Evolutionary conservation across 1,140 invertebrate species (phyloP).

Genomic region (Drosophila ananassae): DNA sequence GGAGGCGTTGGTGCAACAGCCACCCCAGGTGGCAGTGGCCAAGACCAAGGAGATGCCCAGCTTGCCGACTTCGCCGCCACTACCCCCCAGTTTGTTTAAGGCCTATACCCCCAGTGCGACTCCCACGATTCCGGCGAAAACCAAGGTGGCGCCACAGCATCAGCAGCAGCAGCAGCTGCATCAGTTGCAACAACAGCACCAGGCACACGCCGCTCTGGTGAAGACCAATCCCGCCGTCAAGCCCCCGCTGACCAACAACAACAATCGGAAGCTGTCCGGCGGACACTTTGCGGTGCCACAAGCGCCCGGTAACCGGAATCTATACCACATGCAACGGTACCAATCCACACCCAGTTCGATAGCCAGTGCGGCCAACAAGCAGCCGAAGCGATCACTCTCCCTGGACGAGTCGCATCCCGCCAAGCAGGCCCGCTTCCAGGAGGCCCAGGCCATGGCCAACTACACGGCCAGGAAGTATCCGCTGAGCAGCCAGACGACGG

Average conservation of each 20-base stretch:
- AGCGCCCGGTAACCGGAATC: constrained; percentile 34
- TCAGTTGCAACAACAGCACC: not conserved
- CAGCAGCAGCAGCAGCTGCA: not conserved
- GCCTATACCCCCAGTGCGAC: constrained; percentile 43
- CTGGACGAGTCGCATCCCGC: constrained; percentile 66
- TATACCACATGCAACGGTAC: constrained; percentile 63
- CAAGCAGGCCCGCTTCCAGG: constrained; percentile 57
- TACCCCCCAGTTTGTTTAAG: constrained; percentile 82
- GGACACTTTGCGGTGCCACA: constrained; percentile 75
- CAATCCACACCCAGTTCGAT: constrained; percentile 76
- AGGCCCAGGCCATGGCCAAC: constrained; percentile 38
- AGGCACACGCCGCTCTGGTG: not conserved
- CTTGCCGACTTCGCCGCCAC: constrained; percentile 69
- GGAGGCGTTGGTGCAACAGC: constrained; percentile 21
- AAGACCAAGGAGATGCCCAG: constrained; percentile 38
- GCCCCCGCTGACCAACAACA: constrained; percentile 39
- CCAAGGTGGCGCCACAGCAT: not conserved
- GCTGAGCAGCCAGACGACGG: constrained; percentile 12
- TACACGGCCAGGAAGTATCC: constrained; percentile 25
- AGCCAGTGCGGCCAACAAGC: constrained; percentile 77
- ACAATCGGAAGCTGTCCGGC: constrained; percentile 36
- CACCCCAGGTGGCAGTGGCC: constrained; percentile 6
- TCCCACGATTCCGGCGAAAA: not conserved
- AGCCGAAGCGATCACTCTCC: constrained; percentile 68
- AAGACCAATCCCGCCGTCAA: constrained; percentile 12